phyloP scores from a whole-genome alignment of 2,113 vertebrate species.

The Paedocypris sp. region DNA sequence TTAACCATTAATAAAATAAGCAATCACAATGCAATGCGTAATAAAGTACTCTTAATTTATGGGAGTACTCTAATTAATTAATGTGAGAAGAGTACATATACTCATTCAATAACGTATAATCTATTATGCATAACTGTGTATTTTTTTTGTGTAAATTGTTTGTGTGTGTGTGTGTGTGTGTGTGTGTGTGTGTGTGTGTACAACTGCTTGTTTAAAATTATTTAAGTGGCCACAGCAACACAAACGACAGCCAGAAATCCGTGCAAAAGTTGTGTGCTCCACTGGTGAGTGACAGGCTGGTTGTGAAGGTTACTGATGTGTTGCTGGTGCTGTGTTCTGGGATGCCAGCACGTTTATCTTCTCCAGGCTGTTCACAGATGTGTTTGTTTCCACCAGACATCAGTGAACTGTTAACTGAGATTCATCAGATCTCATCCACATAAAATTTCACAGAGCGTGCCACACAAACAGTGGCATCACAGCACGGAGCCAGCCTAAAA shows the following conservation, averaged over 20 bases:
- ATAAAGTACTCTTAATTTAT: too few species aligned
- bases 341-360: conserved; percentile 20
- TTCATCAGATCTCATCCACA: background rate
- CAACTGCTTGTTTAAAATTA: too few species aligned
- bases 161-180: too few species aligned
- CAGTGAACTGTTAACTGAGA: conserved; percentile 7
- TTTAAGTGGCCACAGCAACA: background rate
- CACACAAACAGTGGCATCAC: conserved; percentile 5
- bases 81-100: too few species aligned
- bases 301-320: background rate
- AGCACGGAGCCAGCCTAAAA: background rate
- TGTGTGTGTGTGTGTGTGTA: too few species aligned
- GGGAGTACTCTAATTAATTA: too few species aligned
- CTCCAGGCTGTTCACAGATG: conserved; percentile 17
- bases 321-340: background rate
- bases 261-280: background rate
- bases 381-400: conserved; percentile 20
- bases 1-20: too few species aligned
- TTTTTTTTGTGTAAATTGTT: too few species aligned
- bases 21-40: too few species aligned
- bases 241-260: background rate
- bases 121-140: too few species aligned
- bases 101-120: too few species aligned
- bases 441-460: background rate
- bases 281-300: background rate